Evolutionary conservation across 1,140 invertebrate species (phyloP).

Genomic region (Drosophila grimshawi): DNA sequence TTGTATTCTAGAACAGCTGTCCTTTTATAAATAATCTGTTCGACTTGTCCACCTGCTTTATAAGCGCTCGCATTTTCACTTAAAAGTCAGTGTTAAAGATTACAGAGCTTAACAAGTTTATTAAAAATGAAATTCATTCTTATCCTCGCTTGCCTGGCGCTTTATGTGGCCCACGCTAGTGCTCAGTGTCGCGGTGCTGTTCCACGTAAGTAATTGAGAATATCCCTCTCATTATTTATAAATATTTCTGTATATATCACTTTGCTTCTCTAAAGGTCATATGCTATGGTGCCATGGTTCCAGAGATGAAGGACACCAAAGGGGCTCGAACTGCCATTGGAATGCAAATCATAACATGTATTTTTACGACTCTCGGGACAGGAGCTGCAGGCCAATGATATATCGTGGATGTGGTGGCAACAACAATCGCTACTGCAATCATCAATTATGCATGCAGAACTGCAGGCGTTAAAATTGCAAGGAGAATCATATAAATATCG

Average conservation of each 20-base stretch:
- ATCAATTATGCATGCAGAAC: neutral
- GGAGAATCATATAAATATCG: too few species aligned
- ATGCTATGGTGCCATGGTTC: too few species aligned
- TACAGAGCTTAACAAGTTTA: conserved; percentile 1
- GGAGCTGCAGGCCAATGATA: neutral
- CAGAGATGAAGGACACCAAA: neutral
- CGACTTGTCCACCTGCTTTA: conserved; percentile 5
- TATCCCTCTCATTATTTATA: too few species aligned
- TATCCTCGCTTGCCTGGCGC: conserved; percentile 21
- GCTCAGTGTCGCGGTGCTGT: neutral
- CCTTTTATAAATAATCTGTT: too few species aligned
- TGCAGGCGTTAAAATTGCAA: neutral
- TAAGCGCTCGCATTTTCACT: neutral
- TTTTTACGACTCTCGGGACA: neutral
- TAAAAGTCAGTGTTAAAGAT: conserved; percentile 15
- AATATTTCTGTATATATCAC: too few species aligned
- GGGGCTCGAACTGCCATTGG: neutral
- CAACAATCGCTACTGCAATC: conserved; percentile 9
- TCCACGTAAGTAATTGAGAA: neutral
- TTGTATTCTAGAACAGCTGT: neutral
- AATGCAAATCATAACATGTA: neutral
- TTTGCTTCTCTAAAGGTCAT: too few species aligned
- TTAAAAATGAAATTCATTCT: conserved; percentile 39
- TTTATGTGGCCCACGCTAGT: conserved; percentile 15
- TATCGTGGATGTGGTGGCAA: conserved; percentile 19